Evolutionary conservation across 2,113 vertebrate species (phyloP).

Genomic region (Sakesphorus luctuosus): DNA sequence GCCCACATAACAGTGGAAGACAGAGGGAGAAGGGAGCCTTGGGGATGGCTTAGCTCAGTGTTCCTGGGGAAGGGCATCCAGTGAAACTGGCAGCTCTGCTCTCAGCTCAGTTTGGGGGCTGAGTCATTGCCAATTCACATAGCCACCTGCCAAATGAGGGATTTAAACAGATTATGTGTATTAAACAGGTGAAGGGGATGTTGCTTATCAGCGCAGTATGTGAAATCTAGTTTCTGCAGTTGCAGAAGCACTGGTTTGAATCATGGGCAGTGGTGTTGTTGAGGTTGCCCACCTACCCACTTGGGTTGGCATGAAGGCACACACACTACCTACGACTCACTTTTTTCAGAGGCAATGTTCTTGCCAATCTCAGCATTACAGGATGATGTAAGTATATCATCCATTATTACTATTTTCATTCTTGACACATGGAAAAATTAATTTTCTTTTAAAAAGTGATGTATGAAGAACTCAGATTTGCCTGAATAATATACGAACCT

Average conservation of each 20-base stretch:
- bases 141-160: not conserved
- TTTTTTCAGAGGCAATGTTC: not conserved
- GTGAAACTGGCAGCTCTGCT: not conserved
- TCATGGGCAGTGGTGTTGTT: not conserved
- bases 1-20: not conserved
- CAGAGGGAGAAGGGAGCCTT: not conserved
- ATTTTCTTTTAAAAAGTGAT: slow-evolving; percentile 50
- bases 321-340: accelerated
- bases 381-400: slow-evolving; percentile 12
- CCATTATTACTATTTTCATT: slow-evolving; percentile 32
- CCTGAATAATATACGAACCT: slow-evolving; percentile 57
- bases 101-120: not conserved
- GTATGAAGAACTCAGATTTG: slow-evolving; percentile 26
- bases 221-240: not conserved
- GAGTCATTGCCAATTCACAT: not conserved
- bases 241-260: not conserved
- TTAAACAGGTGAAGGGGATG: not conserved
- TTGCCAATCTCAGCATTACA: not conserved
- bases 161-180: not conserved
- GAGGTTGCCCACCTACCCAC: not conserved
- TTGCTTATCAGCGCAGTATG: not conserved
- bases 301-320: accelerated
- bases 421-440: slow-evolving; percentile 51
- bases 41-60: not conserved
- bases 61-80: not conserved